Conservation (phyloP, 2,797 vertebrate species). For the Phataginus tricuspis region DNA sequence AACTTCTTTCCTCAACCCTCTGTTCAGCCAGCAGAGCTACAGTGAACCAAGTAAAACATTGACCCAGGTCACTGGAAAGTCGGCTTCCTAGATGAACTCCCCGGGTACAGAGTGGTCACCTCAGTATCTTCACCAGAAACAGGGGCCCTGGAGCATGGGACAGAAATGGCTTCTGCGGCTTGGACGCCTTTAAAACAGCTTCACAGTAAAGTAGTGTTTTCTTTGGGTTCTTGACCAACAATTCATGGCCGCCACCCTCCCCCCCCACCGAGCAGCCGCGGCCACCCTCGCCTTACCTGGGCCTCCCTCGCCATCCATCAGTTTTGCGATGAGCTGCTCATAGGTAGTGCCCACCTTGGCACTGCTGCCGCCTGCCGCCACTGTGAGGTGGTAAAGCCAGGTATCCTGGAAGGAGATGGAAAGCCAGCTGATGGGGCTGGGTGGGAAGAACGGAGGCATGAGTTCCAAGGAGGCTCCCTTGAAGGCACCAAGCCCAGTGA, state of each 20-base stretch:
- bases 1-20: background rate
- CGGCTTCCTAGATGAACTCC: background rate
- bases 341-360: slow-evolving; percentile 93
- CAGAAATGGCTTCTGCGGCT: background rate
- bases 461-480: background rate
- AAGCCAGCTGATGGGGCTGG: background rate
- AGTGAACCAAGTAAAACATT: slow-evolving; percentile 42
- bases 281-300: slow-evolving; percentile 87
- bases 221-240: background rate
- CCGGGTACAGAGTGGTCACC: background rate
- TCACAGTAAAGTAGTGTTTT: background rate
- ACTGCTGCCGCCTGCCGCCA: slow-evolving; percentile 91
- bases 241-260: background rate
- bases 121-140: background rate
- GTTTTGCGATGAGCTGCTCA: slow-evolving; percentile 94
- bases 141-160: background rate
- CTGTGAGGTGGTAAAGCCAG: slow-evolving; percentile 95
- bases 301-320: slow-evolving; percentile 93
- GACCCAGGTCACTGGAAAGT: slow-evolving; percentile 29
- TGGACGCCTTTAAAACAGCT: background rate
- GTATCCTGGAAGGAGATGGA: slow-evolving; percentile 88
- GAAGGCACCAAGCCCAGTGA: background rate
- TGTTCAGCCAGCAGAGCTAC: background rate
- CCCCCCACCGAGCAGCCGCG: background rate
- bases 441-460: background rate